Conservation (phyloP, 2,797 vertebrate genomes). For the Dendrocincla fuliginosa region DNA sequence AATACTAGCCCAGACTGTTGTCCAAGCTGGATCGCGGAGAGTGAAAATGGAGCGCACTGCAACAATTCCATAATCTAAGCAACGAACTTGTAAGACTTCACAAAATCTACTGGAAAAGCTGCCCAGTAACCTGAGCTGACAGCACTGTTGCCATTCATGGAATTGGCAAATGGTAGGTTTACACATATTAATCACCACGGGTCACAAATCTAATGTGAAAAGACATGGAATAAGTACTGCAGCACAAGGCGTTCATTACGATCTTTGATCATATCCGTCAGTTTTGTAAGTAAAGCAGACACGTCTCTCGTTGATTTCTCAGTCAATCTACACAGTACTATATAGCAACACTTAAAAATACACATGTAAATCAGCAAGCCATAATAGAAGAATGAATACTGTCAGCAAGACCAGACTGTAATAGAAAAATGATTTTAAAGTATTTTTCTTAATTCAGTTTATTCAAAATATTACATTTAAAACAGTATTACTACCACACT, state of each 20-base stretch:
- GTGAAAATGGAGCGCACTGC: neutral
- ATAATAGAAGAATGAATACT: neutral
- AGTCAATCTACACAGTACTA: neutral
- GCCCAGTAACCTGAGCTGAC: neutral
- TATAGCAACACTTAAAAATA: neutral
- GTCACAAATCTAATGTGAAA: neutral
- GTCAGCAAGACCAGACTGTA: neutral
- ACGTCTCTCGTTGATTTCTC: neutral
- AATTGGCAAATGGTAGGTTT: neutral
- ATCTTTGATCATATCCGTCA: neutral
- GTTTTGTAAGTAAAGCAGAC: neutral
- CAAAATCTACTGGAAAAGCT: neutral
- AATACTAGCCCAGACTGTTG: neutral
- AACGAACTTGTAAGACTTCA: neutral
- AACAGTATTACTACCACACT: neutral
- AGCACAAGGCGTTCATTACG: neutral
- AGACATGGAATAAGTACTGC: neutral
- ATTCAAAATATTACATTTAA: conserved; percentile 29
- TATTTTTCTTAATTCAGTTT: neutral
- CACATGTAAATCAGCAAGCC: neutral
- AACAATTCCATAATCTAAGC: neutral
- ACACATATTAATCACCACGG: neutral
- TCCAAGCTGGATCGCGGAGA: neutral
- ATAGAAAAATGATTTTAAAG: neutral
- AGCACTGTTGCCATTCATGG: neutral